Conservation (phyloP, 1,140 invertebrate species). For the Pogonomyrmex californicus region DNA sequence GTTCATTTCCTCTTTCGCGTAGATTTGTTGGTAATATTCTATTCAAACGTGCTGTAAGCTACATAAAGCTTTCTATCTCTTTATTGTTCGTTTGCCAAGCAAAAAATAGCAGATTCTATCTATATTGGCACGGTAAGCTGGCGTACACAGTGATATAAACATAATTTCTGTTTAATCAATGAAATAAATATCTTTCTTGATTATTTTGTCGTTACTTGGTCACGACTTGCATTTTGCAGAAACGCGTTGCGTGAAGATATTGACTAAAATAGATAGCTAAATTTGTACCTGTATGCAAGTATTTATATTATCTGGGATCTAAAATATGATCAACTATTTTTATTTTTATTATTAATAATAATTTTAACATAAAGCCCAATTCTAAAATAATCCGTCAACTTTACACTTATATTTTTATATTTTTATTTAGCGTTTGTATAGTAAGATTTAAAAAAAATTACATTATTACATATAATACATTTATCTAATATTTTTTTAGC, state of each 20-base stretch:
- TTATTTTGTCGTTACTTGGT: slow-evolving; percentile 21
- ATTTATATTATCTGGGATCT: slow-evolving; percentile 42
- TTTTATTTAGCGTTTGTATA: neutral
- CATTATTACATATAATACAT: too few species aligned
- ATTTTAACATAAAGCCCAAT: neutral
- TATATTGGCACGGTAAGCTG: neutral
- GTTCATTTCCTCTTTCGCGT: neutral
- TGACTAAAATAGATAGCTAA: slow-evolving; percentile 21
- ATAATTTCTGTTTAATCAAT: slow-evolving; percentile 20
- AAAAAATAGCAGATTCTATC: neutral
- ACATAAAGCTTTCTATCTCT: neutral
- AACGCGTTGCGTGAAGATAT: neutral
- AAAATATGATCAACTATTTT: neutral
- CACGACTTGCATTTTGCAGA: slow-evolving; percentile 29
- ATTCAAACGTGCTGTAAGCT: neutral
- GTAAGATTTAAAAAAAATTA: neutral
- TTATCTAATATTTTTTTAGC: neutral
- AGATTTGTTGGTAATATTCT: slow-evolving; percentile 11
- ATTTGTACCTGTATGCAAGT: slow-evolving; percentile 46
- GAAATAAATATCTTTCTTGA: slow-evolving; percentile 16
- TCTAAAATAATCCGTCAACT: neutral
- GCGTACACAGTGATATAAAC: neutral
- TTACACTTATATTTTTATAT: neutral
- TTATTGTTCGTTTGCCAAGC: neutral
- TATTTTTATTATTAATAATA: neutral